These are phyloP conservation scores for Forbesichthys papilliferus DNA, from an alignment of 2,113 vertebrate species.

Conservation along the genomic window DNA sequence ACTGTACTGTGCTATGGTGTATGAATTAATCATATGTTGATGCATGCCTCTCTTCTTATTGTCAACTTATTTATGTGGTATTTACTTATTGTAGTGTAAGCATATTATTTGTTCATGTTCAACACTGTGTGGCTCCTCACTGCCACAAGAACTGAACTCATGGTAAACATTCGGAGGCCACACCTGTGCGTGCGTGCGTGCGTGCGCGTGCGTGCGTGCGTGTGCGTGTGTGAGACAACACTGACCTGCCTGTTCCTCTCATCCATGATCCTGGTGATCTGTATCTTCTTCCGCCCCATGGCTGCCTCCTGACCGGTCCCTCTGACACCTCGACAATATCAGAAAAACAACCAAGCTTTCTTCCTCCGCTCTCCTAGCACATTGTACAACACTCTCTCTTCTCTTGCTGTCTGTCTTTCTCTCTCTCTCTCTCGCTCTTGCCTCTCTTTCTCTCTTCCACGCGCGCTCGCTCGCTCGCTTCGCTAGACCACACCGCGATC, in stretches of 20 bases:
- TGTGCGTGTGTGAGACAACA: conserved; percentile 13
- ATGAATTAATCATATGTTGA: no score
- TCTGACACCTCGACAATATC: conserved; percentile 85
- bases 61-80: no score
- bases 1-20: no score
- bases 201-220: conserved; percentile 1
- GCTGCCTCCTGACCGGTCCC: conserved; percentile 77
- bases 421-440: conserved; percentile 51
- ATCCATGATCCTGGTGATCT: conserved; percentile 99
- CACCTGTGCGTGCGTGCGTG: conserved; percentile 6
- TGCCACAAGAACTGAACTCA: not conserved
- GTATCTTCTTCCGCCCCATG: conserved; percentile 99
- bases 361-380: conserved; percentile 85
- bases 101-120: not conserved
- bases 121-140: not conserved
- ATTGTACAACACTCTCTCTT: conserved; percentile 80
- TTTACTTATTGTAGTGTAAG: no score
- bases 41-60: no score
- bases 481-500: conserved; percentile 57
- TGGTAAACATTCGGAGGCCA: not conserved
- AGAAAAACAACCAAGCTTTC: conserved; percentile 80
- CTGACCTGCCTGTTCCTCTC: conserved; percentile 98
- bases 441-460: conserved; percentile 48
- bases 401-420: conserved; percentile 69
- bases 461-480: conserved; percentile 60